Evolutionary conservation across 2,888 invertebrate genomes (phyloP).

Genomic region (Teinopalpus imperialis): DNA sequence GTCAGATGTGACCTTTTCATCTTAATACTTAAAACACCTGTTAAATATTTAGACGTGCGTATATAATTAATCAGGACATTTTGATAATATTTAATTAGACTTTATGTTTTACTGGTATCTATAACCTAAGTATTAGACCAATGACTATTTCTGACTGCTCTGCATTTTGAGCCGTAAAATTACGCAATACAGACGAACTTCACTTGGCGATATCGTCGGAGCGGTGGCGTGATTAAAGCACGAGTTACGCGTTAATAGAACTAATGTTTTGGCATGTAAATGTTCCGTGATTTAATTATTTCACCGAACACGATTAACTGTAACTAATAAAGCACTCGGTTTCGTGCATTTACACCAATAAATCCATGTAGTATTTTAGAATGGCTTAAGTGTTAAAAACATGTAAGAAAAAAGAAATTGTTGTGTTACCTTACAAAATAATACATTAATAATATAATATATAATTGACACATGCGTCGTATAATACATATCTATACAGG

Average conservation of each 20-base stretch:
- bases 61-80: slow-evolving; percentile 12
- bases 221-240: slow-evolving; percentile 4
- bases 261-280: slow-evolving; percentile 23
- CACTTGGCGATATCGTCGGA: neutral
- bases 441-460: too few relatives aligned
- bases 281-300: slow-evolving; percentile 20
- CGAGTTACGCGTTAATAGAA: slow-evolving; percentile 12
- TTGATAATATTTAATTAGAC: slow-evolving; percentile 17
- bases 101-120: slow-evolving; percentile 13
- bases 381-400: too few relatives aligned
- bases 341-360: slow-evolving; percentile 7
- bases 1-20: slow-evolving; percentile 13
- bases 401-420: too few relatives aligned
- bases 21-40: slow-evolving; percentile 16
- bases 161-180: neutral
- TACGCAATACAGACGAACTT: slow-evolving; percentile 1
- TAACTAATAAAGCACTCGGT: slow-evolving; percentile 5
- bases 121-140: slow-evolving; percentile 6
- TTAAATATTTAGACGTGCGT: slow-evolving; percentile 10
- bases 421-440: too few relatives aligned
- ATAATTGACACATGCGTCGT: too few relatives aligned
- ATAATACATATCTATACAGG: too few relatives aligned
- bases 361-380: slow-evolving; percentile 2
- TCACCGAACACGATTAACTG: slow-evolving; percentile 5
- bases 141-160: neutral